Base-by-base conservation (phyloP, 2,888 invertebrate species). In the Acleris laterana region DNA sequence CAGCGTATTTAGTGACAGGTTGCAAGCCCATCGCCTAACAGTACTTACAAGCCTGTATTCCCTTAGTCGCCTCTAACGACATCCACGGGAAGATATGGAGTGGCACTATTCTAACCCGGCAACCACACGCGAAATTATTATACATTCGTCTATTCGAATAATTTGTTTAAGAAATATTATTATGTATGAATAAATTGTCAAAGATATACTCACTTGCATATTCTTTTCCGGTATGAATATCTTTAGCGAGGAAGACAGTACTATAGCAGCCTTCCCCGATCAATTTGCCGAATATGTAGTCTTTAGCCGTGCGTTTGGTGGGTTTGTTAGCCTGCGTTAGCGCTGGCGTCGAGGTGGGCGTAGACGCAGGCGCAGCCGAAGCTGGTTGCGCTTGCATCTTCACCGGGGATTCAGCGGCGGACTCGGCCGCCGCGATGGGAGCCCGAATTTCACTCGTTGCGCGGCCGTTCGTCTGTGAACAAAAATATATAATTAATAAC, bases 221-320 rank as follows among this genome's bases (percentile, higher is more conserved):
- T 94, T 99, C 98, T 81, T 96, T 96, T 79, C 95, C 95, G 63
- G 96, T 96, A 84, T 97, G 96, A 69, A 98, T 96, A 88, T 99
- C 98, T 87, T 97, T 97, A 60, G 98, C 98, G 74, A 98, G 94
- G 88, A 97, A 99, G 61, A 99, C 99, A 69, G 97, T 97, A 78
- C 99, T 99, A 88, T 97, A 99, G 85, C 99, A 98, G 72, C 99
- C 99, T 89, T 99, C 99, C 71, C 99, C 99, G 77, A 99, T 96
- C 70, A 97, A 95, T 93, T 97, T 98, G 67, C 98, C 98, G 93
- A 99, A 99, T 79, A 97, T 96, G 87, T 97, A 99, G 91, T 99
- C 99, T 82, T 96, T 95, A 63, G 98, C 95, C 20, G 95, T 95
- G 77, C 96, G 94, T 83, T 96, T 97, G 58, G 94, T 90, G 55